Evolutionary conservation across 2,113 vertebrate genomes (phyloP).

Genomic region (Ceyx melanurus): DNA sequence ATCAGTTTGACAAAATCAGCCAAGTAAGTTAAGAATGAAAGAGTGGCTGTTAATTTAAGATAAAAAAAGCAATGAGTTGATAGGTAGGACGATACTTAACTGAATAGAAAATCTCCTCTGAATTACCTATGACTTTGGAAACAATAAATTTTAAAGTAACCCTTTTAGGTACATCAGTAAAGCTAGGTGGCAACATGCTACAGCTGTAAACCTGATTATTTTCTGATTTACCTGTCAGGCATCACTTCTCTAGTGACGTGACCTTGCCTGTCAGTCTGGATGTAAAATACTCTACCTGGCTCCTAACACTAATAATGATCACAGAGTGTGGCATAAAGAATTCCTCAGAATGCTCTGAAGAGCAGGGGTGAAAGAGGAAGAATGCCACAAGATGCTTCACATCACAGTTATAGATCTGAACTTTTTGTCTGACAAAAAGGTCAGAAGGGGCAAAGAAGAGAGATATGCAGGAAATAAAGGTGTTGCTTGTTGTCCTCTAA

Average conservation of each 20-base stretch:
- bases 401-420: neutral
- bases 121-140: neutral
- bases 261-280: constrained; percentile 33
- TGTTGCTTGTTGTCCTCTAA: constrained; percentile 12
- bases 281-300: constrained; percentile 33
- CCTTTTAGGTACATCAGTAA: neutral
- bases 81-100: neutral
- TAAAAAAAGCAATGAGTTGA: neutral
- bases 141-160: neutral
- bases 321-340: neutral
- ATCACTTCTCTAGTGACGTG: neutral
- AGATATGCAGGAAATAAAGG: constrained; percentile 27
- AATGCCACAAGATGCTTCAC: constrained; percentile 23
- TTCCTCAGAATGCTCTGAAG: constrained; percentile 15
- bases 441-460: constrained; percentile 13
- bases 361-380: constrained; percentile 15
- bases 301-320: constrained; percentile 49
- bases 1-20: neutral
- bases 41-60: neutral
- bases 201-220: neutral
- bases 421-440: constrained; percentile 27
- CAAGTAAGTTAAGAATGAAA: neutral
- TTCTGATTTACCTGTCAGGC: neutral
- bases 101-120: neutral
- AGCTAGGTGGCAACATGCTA: constrained; percentile 55